Evolutionary conservation across 23 tunicate species (phyloP).

Genomic region (Aplidium turbinatum): DNA sequence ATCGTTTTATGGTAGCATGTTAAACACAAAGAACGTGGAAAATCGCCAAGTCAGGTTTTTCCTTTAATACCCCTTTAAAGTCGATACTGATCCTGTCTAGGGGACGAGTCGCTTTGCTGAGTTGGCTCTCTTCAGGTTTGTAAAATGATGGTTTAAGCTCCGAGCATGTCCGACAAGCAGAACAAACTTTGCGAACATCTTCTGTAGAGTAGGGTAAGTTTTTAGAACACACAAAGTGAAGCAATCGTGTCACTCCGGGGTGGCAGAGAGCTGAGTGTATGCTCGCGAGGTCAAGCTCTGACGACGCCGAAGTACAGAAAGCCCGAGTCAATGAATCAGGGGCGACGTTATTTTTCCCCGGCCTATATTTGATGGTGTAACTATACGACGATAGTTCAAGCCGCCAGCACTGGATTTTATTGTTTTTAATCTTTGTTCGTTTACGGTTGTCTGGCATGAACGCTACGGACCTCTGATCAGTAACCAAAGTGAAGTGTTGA

Average conservation of each 20-base stretch:
- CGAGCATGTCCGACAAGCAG: background rate
- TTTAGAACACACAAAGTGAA: constrained; percentile 29
- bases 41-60: too few species aligned
- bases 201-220: constrained; percentile 27
- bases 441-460: background rate
- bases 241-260: constrained; percentile 24
- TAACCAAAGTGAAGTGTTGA: constrained; percentile 32
- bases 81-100: background rate
- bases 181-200: constrained; percentile 36
- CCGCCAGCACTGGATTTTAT: constrained; percentile 29
- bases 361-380: constrained; percentile 26
- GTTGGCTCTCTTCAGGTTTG: background rate
- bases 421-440: constrained; percentile 1
- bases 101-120: constrained; percentile 23
- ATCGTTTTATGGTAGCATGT: too few species aligned
- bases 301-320: background rate
- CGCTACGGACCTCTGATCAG: constrained; percentile 45
- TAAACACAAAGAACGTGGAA: too few species aligned
- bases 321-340: constrained; percentile 37
- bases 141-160: constrained; percentile 27
- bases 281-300: background rate
- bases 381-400: constrained; percentile 19
- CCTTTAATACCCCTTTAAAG: too few species aligned
- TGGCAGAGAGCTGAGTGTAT: constrained; percentile 25
- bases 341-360: constrained; percentile 36